Evolutionary conservation across 2,888 invertebrate species (phyloP).

Genomic region (Serripes groenlandicus): DNA sequence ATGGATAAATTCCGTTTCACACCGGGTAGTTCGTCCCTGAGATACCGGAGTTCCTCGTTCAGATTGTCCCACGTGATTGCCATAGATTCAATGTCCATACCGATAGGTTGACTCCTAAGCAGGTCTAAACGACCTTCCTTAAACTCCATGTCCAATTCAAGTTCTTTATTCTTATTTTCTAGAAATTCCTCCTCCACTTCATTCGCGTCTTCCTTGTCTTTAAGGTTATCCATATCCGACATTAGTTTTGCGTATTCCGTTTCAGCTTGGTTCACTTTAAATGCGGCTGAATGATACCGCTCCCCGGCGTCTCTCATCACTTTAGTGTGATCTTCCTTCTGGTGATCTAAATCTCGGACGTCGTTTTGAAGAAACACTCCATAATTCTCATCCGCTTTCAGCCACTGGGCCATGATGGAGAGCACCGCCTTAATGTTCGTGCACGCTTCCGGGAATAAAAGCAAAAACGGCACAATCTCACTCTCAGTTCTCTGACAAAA

Average conservation of each 20-base stretch:
- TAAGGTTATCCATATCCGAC: constrained; percentile 69
- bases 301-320: constrained; percentile 73
- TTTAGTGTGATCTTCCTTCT: constrained; percentile 75
- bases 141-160: constrained; percentile 79
- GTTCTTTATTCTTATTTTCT: constrained; percentile 70
- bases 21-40: constrained; percentile 75
- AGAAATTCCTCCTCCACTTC: constrained; percentile 71
- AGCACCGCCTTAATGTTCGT: constrained; percentile 78
- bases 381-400: constrained; percentile 82
- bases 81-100: constrained; percentile 55
- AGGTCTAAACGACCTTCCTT: constrained; percentile 76
- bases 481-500: constrained; percentile 76
- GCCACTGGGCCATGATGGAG: constrained; percentile 77
- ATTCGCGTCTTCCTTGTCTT: constrained; percentile 74
- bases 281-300: constrained; percentile 76
- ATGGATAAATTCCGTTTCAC: constrained; percentile 72
- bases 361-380: constrained; percentile 79
- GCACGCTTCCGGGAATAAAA: constrained; percentile 81
- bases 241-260: constrained; percentile 71
- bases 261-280: constrained; percentile 76
- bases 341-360: constrained; percentile 73
- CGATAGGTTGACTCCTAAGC: constrained; percentile 62
- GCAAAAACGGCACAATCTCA: constrained; percentile 77
- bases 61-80: constrained; percentile 77
- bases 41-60: constrained; percentile 75